These are phyloP conservation scores for Amphiprion percula DNA, from an alignment of 2,113 vertebrate genomes.

Conservation along the genomic window DNA sequence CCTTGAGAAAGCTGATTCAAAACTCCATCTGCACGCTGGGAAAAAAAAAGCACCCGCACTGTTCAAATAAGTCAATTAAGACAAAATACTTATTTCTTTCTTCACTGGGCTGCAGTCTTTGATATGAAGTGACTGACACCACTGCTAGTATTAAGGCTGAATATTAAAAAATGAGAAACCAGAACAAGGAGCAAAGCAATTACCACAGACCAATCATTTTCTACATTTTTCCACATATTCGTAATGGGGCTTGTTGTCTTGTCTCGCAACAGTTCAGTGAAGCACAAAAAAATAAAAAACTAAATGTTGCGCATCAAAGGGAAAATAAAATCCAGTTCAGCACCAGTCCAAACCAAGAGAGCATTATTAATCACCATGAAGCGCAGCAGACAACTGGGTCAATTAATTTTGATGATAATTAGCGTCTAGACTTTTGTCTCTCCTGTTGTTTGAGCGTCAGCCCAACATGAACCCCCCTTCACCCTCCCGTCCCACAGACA, in stretches of 20 bases:
- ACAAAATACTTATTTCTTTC: too few species aligned
- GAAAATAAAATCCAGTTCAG: conserved; percentile 4
- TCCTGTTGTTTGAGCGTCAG: conserved; percentile 37
- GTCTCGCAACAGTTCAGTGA: neutral
- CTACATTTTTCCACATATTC: neutral
- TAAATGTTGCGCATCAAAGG: conserved; percentile 5
- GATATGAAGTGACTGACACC: neutral
- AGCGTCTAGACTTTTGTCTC: conserved; percentile 70
- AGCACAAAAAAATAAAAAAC: neutral
- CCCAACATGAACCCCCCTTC: conserved; percentile 21
- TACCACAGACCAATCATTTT: conserved; percentile 15
- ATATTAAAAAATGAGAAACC: neutral
- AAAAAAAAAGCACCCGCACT: too few species aligned
- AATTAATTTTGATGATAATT: conserved; percentile 72
- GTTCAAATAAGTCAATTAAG: too few species aligned
- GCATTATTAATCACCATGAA: conserved; percentile 38
- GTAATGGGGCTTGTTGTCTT: conserved; percentile 5
- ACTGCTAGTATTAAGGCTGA: neutral
- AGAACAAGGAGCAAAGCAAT: conserved; percentile 1
- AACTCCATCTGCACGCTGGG: neutral
- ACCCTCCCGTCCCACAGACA: conserved; percentile 10
- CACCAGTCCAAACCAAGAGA: conserved; percentile 18
- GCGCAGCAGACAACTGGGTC: conserved; percentile 63
- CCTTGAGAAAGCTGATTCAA: neutral
- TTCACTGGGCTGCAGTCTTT: neutral